Percentiles rank a stretch among this genome's conserved stretches.
Conservation (phyloP, 2,797 vertebrate genomes). For the Propithecus perrieri region DNA sequence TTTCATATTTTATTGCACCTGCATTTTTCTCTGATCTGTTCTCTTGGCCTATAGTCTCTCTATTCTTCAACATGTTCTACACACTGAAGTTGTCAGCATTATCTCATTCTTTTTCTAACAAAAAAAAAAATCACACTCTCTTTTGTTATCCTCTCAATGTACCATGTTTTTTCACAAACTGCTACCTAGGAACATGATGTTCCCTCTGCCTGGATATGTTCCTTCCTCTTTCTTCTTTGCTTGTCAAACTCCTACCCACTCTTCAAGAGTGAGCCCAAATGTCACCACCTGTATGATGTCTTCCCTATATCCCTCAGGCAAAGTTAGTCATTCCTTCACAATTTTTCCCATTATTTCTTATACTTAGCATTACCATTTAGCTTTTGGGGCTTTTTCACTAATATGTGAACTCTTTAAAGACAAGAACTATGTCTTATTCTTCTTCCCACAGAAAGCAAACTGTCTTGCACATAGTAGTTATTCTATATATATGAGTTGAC, state of each 20-base stretch:
- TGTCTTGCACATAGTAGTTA: neutral
- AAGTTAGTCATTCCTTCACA: neutral
- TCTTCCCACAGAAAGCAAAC: neutral
- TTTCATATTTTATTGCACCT: neutral
- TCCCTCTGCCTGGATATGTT: neutral
- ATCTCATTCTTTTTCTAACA: neutral
- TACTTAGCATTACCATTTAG: neutral
- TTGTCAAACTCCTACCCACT: neutral
- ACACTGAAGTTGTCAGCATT: neutral
- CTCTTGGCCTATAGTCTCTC: neutral
- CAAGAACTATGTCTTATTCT: neutral
- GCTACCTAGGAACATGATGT: neutral
- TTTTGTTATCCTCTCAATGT: neutral
- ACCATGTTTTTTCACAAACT: neutral
- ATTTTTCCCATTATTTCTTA: neutral
- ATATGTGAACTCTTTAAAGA: neutral
- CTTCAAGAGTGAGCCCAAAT: neutral
- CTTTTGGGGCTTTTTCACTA: neutral
- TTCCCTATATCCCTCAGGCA: neutral
- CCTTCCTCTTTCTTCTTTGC: neutral
- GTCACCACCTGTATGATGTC: neutral
- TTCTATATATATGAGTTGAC: neutral
- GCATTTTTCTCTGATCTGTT: neutral
- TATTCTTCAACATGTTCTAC: neutral
- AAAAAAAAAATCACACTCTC: neutral